Conservation (phyloP, 2,797 vertebrate species). For the Molothrus ater region DNA sequence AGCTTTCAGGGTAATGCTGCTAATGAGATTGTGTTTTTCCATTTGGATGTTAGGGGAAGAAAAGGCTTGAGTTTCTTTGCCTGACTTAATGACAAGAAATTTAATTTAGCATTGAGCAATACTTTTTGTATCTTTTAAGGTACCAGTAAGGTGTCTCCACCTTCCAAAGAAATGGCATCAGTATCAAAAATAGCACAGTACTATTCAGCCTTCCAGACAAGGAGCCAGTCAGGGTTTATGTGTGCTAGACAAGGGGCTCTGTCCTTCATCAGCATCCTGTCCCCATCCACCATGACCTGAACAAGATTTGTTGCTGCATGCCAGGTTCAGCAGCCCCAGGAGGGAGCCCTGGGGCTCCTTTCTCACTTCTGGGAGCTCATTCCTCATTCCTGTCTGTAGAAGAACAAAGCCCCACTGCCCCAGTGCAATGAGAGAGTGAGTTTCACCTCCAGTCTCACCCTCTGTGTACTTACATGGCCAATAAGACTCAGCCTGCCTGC, state of each 20-base stretch:
- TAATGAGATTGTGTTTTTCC: conserved; percentile 25
- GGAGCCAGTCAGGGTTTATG: not conserved
- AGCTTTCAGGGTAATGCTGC: conserved; percentile 37
- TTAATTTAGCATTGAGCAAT: not conserved
- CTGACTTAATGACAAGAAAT: not conserved
- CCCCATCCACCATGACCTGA: not conserved
- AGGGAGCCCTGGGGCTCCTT: not conserved
- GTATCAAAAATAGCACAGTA: not conserved
- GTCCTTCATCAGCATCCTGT: not conserved
- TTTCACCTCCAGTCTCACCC: not conserved
- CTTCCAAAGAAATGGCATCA: not conserved
- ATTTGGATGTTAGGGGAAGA: not conserved
- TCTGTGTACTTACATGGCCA: not conserved
- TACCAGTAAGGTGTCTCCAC: not conserved
- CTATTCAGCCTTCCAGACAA: not conserved
- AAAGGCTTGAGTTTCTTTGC: conserved; percentile 1
- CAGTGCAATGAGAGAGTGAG: not conserved
- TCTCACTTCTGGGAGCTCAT: not conserved
- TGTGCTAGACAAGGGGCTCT: not conserved
- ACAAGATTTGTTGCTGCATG: not conserved
- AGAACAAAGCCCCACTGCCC: not conserved
- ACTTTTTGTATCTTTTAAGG: not conserved
- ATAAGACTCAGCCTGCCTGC: not conserved
- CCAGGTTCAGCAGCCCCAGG: not conserved
- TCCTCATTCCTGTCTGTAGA: not conserved